Percentiles rank a stretch among this genome's conserved stretches.
Conservation (phyloP, 2,797 vertebrate genomes). For the Bucorvus abyssinicus region DNA sequence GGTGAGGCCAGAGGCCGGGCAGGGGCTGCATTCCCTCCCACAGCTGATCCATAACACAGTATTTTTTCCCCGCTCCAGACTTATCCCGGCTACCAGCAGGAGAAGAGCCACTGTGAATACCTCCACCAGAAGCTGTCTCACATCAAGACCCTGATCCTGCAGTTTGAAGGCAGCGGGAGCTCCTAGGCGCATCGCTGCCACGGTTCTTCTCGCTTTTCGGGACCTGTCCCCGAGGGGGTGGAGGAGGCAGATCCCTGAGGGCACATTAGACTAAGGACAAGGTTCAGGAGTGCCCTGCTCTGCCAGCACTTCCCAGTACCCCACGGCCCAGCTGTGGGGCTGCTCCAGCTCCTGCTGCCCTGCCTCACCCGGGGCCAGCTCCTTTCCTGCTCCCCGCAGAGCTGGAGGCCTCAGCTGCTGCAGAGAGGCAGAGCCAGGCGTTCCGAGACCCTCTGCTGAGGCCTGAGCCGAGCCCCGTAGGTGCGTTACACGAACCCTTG, state of each 20-base stretch:
- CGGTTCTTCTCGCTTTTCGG: background rate
- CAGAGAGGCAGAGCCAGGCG: background rate
- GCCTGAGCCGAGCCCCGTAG: background rate
- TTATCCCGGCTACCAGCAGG: slow-evolving; percentile 85
- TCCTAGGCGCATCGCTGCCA: background rate
- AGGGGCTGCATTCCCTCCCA: background rate
- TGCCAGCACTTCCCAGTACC: background rate
- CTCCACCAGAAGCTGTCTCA: slow-evolving; percentile 88
- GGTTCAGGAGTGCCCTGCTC: too few species aligned
- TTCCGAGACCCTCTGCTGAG: background rate
- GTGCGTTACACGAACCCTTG: background rate
- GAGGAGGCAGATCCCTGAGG: background rate
- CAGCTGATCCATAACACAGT: background rate
- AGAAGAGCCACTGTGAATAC: slow-evolving; percentile 86
- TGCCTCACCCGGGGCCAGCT: background rate
- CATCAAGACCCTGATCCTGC: slow-evolving; percentile 86
- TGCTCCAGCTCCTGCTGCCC: background rate
- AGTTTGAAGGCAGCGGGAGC: slow-evolving; percentile 77
- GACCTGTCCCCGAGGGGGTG: background rate
- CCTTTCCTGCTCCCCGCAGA: background rate
- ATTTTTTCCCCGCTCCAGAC: slow-evolving; percentile 63
- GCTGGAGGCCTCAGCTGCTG: background rate
- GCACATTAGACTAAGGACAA: too few species aligned
- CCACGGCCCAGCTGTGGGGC: background rate
- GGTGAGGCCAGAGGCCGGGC: slow-evolving; percentile 56